These are phyloP conservation scores for Neogobius melanostomus DNA, from an alignment of 2,113 vertebrate species.

Conservation along the genomic window DNA sequence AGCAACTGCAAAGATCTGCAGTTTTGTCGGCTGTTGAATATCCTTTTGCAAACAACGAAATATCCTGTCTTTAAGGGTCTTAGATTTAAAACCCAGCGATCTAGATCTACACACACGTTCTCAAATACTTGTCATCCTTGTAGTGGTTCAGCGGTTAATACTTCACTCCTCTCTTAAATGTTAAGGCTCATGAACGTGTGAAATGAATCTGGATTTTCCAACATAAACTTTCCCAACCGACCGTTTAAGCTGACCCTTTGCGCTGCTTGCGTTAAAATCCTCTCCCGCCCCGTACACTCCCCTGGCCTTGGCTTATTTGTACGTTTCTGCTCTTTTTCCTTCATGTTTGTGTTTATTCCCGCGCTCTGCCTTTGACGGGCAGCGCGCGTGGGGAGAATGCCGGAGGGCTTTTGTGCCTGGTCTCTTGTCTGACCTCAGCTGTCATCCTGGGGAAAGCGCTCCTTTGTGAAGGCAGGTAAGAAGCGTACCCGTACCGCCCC, in stretches of 20 bases:
- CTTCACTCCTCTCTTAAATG: too few species aligned
- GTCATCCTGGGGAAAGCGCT: constrained; percentile 14
- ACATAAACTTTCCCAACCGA: too few species aligned
- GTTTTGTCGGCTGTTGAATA: too few species aligned
- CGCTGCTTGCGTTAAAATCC: background rate
- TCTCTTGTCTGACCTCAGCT: constrained; percentile 39
- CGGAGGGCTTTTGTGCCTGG: constrained; percentile 12
- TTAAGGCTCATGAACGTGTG: too few species aligned
- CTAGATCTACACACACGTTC: too few species aligned
- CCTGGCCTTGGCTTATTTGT: constrained; percentile 1
- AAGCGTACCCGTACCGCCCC: background rate
- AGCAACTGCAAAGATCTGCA: too few species aligned
- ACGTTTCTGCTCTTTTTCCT: constrained; percentile 11
- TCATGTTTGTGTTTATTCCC: constrained; percentile 27
- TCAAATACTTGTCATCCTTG: too few species aligned
- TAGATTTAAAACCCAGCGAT: too few species aligned
- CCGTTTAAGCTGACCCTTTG: background rate
- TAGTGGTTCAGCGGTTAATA: too few species aligned
- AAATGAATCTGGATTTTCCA: too few species aligned
- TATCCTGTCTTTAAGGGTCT: too few species aligned
- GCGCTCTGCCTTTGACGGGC: constrained; percentile 11
- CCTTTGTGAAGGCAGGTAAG: constrained; percentile 20
- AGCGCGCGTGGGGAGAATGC: constrained; percentile 10
- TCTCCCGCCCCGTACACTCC: background rate
- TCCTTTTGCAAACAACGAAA: too few species aligned